A percentile compares a stretch with the other conserved stretches of the same genome.
These are phyloP conservation scores for Lepus europaeus DNA, from an alignment of 2,113 vertebrate genomes.

Conservation along the genomic window DNA sequence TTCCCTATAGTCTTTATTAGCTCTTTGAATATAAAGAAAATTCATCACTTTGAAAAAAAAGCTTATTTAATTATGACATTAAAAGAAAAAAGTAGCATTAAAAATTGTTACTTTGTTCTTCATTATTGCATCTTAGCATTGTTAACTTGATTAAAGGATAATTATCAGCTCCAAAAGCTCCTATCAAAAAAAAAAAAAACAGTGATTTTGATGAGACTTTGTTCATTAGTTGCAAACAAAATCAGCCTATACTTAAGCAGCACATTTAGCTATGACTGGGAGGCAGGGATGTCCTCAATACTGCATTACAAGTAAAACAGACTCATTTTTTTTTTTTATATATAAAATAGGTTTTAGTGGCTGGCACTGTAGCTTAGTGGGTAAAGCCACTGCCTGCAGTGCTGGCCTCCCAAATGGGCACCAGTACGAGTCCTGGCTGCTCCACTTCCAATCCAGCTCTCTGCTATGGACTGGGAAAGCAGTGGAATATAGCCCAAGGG, in stretches of 20 bases:
- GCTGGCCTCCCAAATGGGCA: no score
- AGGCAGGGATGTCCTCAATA: not conserved
- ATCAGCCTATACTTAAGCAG: not conserved
- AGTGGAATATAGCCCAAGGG: no score
- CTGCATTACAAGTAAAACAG: not conserved
- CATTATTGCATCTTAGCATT: not conserved
- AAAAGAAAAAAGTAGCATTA: conserved; percentile 10
- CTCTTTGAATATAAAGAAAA: not conserved
- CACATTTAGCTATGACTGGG: not conserved
- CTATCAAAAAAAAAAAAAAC: not conserved
- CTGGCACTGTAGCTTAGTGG: no score
- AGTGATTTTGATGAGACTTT: conserved; percentile 35
- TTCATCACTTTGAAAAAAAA: not conserved
- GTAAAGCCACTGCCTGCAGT: no score
- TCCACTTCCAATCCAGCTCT: no score
- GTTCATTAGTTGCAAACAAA: conserved; percentile 51
- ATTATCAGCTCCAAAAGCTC: not conserved
- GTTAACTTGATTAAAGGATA: conserved; percentile 47
- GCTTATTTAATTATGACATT: not conserved
- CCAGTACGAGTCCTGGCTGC: no score
- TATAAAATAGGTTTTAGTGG: not conserved
- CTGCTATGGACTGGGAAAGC: no score
- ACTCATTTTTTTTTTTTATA: not conserved
- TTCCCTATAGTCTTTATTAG: not conserved
- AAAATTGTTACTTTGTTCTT: conserved; percentile 31